phyloP scores from a whole-genome alignment of 2,113 vertebrate genomes.

The Colossoma macropomum region DNA sequence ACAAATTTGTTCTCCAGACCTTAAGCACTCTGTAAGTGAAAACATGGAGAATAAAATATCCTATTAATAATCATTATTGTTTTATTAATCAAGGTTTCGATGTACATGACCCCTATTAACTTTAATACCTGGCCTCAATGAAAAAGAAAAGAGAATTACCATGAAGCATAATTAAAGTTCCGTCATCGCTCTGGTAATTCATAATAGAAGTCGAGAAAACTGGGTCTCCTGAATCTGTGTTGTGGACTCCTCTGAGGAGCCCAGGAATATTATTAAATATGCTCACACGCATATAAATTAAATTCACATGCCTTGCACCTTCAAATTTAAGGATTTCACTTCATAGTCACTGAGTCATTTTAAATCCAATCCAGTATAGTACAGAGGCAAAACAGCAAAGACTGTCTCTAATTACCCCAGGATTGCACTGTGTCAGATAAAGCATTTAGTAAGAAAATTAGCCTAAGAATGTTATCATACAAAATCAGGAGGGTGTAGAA shows the following conservation, averaged over 20 bases:
- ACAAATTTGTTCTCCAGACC: neutral
- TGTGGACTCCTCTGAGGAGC: neutral
- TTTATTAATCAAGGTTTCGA: conserved; percentile 26
- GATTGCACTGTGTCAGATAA: too few species aligned
- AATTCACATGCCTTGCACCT: neutral
- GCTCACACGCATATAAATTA: neutral
- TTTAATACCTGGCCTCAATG: neutral
- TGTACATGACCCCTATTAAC: conserved; percentile 14
- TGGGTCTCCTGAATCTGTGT: conserved; percentile 11
- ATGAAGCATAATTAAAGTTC: conserved; percentile 27
- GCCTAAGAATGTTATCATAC: too few species aligned
- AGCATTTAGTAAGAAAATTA: too few species aligned
- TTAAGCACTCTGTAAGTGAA: neutral
- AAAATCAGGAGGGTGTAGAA: too few species aligned
- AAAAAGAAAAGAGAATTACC: conserved; percentile 29
- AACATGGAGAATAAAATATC: conserved; percentile 15
- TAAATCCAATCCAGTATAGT: neutral
- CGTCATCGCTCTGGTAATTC: conserved; percentile 6
- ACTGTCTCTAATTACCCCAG: neutral
- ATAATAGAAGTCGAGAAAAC: conserved; percentile 13
- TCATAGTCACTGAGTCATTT: neutral
- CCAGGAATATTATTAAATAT: neutral
- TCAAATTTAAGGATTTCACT: neutral
- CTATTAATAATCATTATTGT: conserved; percentile 18
- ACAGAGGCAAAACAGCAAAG: neutral